These are phyloP conservation scores for Marronus borbonicus DNA, from an alignment of 2,888 invertebrate species.

Conservation along the genomic window DNA sequence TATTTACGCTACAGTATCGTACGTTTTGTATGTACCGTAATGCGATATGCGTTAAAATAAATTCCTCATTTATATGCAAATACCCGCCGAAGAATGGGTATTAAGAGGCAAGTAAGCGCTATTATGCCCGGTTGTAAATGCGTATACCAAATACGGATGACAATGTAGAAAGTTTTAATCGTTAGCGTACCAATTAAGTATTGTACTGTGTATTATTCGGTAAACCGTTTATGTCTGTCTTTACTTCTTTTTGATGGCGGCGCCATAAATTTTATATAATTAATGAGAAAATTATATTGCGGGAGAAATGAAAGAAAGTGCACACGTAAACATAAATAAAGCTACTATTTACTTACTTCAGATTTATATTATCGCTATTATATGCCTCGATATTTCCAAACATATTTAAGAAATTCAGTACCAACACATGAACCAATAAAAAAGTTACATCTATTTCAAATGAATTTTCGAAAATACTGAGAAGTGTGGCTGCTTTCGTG, in stretches of 20 bases:
- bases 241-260: not conserved
- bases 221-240: not conserved
- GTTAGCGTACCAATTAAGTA: conserved; percentile 29
- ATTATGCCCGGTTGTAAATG: conserved; percentile 1
- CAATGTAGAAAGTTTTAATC: conserved; percentile 46
- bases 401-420: too few species aligned
- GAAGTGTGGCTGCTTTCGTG: too few species aligned
- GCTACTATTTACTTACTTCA: too few species aligned
- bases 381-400: too few species aligned
- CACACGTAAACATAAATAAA: too few species aligned
- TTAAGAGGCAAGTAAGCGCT: conserved; percentile 32
- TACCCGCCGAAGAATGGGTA: conserved; percentile 37
- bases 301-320: too few species aligned
- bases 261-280: not conserved
- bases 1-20: not conserved
- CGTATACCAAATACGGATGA: conserved; percentile 22
- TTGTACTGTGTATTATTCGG: conserved; percentile 23
- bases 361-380: too few species aligned
- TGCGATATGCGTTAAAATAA: conserved; percentile 44
- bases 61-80: conserved; percentile 47
- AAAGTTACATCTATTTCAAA: too few species aligned
- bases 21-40: conserved; percentile 16
- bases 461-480: too few species aligned
- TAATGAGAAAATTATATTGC: too few species aligned
- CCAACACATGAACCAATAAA: too few species aligned